Evolutionary conservation across 2,888 invertebrate genomes (phyloP).

Genomic region (Andrena camellia): DNA sequence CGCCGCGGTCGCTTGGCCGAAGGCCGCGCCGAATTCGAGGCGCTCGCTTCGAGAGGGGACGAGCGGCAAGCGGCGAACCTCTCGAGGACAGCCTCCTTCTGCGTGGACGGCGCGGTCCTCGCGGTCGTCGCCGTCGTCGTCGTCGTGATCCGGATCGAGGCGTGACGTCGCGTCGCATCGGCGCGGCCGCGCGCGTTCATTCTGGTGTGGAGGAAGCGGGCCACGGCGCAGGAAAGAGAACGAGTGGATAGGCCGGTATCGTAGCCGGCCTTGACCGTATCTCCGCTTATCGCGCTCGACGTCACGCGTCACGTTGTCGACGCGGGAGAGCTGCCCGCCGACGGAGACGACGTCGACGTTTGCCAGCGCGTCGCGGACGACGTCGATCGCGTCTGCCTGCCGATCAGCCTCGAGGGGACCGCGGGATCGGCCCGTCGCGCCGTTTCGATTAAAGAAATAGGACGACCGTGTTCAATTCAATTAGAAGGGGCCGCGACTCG

Average conservation of each 20-base stretch:
- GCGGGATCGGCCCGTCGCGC: background rate
- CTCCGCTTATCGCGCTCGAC: slow-evolving; percentile 83
- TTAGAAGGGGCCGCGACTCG: slow-evolving; percentile 24
- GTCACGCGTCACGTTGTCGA: slow-evolving; percentile 72
- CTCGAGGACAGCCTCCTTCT: slow-evolving; percentile 44
- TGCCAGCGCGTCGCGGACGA: background rate
- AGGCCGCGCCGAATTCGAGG: slow-evolving; percentile 67
- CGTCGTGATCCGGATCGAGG: slow-evolving; percentile 25
- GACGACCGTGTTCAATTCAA: slow-evolving; percentile 34
- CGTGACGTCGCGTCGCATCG: slow-evolving; percentile 39
- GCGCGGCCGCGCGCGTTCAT: slow-evolving; percentile 40
- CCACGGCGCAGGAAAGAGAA: slow-evolving; percentile 81
- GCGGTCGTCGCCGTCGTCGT: slow-evolving; percentile 5
- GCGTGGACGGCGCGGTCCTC: background rate
- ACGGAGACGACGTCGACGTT: slow-evolving; percentile 59
- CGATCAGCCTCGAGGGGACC: background rate
- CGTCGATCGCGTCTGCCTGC: background rate
- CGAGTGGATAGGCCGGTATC: slow-evolving; percentile 83
- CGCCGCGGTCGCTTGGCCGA: slow-evolving; percentile 41
- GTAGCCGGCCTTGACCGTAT: slow-evolving; percentile 85
- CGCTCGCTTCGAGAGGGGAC: slow-evolving; percentile 20
- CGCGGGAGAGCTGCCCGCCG: slow-evolving; percentile 48
- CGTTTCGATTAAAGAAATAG: background rate
- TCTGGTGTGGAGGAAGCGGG: slow-evolving; percentile 59
- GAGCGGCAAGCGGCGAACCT: slow-evolving; percentile 27